These are phyloP conservation scores for Sebastes nivosus DNA, from an alignment of 2,797 vertebrate species.

Conservation along the genomic window DNA sequence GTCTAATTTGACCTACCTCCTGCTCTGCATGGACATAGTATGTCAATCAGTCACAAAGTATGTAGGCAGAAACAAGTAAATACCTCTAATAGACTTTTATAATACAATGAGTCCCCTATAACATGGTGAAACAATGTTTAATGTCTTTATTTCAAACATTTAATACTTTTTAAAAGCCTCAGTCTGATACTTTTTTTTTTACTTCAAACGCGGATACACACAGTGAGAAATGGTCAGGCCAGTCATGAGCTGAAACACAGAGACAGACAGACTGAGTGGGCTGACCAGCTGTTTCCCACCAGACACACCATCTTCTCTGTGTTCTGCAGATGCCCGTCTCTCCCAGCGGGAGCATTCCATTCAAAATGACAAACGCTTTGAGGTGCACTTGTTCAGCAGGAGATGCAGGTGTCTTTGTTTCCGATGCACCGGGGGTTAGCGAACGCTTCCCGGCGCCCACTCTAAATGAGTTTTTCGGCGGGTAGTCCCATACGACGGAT, in stretches of 20 bases:
- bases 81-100: background rate
- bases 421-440: conserved; percentile 48
- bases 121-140: background rate
- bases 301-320: background rate
- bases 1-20: background rate
- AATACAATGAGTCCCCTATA: background rate
- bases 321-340: conserved; percentile 17
- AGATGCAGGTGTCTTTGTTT: conserved; percentile 77
- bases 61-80: background rate
- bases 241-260: conserved; percentile 4
- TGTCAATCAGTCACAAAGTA: background rate
- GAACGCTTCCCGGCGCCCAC: conserved; percentile 56
- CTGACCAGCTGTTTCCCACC: conserved; percentile 56
- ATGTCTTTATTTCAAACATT: background rate
- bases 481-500: conserved; percentile 50
- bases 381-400: conserved; percentile 62
- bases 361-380: conserved; percentile 66
- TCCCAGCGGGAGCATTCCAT: conserved; percentile 56
- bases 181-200: background rate
- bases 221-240: background rate
- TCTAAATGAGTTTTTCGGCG: conserved; percentile 53
- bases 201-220: background rate
- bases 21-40: background rate
- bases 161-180: background rate
- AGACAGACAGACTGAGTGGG: conserved; percentile 28